Conservation (phyloP, 1,140 invertebrate species). For the Papilio polytes region DNA sequence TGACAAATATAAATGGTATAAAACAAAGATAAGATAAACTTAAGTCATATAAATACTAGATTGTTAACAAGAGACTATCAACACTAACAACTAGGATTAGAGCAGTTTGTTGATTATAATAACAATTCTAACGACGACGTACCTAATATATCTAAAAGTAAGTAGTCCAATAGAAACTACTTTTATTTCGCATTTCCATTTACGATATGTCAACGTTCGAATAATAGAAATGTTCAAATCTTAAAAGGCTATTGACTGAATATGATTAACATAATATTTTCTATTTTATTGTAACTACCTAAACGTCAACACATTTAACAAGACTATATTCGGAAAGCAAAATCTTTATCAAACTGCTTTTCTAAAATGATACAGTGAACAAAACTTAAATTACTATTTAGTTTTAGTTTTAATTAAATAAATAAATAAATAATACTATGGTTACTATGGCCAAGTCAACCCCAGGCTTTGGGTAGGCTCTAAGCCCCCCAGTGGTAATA, state of each 20-base stretch:
- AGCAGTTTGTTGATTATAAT: neutral
- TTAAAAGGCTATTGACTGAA: slow-evolving; percentile 32
- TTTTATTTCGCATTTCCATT: slow-evolving; percentile 17
- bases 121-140: neutral
- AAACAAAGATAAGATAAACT: slow-evolving; percentile 9
- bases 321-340: neutral
- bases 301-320: slow-evolving; percentile 9
- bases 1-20: neutral
- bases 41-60: neutral
- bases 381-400: neutral
- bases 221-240: slow-evolving; percentile 33
- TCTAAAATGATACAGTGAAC: neutral
- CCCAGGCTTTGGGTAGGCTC: too few species aligned
- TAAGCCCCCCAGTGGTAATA: too few species aligned
- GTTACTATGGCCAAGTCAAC: too few species aligned
- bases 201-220: slow-evolving; percentile 35
- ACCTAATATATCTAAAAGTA: neutral
- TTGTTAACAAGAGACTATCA: neutral
- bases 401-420: too few species aligned
- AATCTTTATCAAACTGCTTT: neutral
- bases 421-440: too few species aligned
- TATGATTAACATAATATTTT: slow-evolving; percentile 37
- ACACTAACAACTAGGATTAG: neutral
- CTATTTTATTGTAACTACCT: slow-evolving; percentile 22
- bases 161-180: neutral